Percentiles rank a stretch among this genome's conserved stretches.
Conservation (phyloP, 1,140 invertebrate species). For the Rhizoglyphus robini region DNA sequence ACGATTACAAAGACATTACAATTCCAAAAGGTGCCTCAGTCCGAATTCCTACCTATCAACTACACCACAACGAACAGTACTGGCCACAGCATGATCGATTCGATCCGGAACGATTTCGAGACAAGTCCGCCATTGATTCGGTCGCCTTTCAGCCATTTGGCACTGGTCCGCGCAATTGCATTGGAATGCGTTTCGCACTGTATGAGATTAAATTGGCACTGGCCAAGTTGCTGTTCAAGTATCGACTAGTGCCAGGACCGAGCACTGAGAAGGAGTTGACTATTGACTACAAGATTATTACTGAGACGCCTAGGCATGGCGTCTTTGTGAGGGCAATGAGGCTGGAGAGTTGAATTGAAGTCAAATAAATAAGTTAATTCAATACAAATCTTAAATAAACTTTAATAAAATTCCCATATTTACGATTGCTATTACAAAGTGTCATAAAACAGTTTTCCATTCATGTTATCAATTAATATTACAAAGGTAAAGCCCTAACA, state of each 20-base stretch:
- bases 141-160: slow-evolving; percentile 21
- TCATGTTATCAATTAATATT: no score
- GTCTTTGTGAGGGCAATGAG: slow-evolving; percentile 27
- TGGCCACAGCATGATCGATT: slow-evolving; percentile 36
- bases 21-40: slow-evolving; percentile 33
- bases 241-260: slow-evolving; percentile 16
- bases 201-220: slow-evolving; percentile 23
- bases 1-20: slow-evolving; percentile 31
- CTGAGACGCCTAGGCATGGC: slow-evolving; percentile 27
- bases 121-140: slow-evolving; percentile 5
- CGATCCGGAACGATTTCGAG: slow-evolving; percentile 32
- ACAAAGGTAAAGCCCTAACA: slow-evolving; percentile 24
- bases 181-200: slow-evolving; percentile 31
- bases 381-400: no score
- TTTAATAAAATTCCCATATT: no score
- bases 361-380: no score
- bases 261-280: slow-evolving; percentile 13
- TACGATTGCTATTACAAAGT: no score
- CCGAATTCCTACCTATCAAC: slow-evolving; percentile 30
- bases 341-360: no score
- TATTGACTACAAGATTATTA: slow-evolving; percentile 23
- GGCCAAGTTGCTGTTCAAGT: slow-evolving; percentile 20
- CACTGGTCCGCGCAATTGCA: slow-evolving; percentile 16
- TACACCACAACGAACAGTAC: slow-evolving; percentile 34
- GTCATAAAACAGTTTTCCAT: no score